phyloP scores from a whole-genome alignment of 37 sponge, comb jelly and placozoan species.

The Oopsacas minuta region DNA sequence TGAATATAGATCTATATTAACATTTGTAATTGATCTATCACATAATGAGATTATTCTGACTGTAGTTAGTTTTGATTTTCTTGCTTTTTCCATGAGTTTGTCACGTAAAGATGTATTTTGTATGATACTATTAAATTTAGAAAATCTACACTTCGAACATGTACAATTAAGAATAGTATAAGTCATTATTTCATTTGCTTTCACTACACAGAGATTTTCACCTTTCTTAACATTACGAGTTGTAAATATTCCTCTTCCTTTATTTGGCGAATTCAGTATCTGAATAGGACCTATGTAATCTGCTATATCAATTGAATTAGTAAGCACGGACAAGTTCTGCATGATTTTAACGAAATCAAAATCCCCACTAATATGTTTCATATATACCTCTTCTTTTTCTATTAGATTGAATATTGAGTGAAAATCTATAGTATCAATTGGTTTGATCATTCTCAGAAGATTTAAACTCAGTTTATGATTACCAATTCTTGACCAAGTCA shows the following conservation, averaged over 20 bases:
- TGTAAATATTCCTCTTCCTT: not conserved
- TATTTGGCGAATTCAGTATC: not conserved
- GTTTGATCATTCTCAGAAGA: not conserved
- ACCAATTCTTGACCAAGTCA: not conserved
- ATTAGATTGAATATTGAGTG: not conserved
- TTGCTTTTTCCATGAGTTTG: not conserved
- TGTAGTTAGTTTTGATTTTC: not conserved
- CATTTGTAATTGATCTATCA: not conserved
- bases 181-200: not conserved
- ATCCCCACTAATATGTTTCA: not conserved
- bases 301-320: not conserved
- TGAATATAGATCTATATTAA: not conserved
- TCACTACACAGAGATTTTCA: not conserved
- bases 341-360: not conserved
- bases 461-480: not conserved
- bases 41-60: not conserved
- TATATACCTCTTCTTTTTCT: not conserved
- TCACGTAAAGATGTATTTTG: not conserved
- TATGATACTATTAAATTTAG: not conserved
- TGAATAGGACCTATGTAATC: not conserved
- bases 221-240: slow-evolving; percentile 11
- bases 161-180: not conserved
- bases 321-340: not conserved
- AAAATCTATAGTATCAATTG: not conserved
- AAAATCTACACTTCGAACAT: not conserved